These are phyloP conservation scores for Phylloscopus whistleri DNA, from an alignment of 2,113 vertebrate species.

Conservation along the genomic window DNA sequence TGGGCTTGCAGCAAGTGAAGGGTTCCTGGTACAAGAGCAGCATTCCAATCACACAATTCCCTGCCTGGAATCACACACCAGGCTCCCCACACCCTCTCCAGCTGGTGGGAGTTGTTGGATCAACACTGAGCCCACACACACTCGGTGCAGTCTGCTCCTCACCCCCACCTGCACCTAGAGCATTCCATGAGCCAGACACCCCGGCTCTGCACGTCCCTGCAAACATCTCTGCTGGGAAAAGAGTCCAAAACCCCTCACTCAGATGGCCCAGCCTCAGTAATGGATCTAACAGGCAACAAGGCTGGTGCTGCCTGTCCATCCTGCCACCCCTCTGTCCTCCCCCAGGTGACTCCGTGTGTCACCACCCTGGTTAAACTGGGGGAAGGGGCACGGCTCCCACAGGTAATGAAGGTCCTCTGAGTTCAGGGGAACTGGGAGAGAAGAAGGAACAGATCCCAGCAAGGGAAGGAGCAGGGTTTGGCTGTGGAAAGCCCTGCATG, in stretches of 20 bases:
- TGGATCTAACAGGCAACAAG: not conserved
- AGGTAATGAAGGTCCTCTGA: not conserved
- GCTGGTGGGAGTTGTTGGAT: not conserved
- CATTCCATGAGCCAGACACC: not conserved
- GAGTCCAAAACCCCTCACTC: not conserved
- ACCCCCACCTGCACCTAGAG: fast-evolving
- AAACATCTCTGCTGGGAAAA: not conserved
- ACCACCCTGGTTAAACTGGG: not conserved
- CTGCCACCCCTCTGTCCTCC: not conserved
- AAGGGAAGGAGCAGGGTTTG: not conserved
- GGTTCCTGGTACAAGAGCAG: not conserved
- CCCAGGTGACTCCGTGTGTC: not conserved
- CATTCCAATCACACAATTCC: not conserved
- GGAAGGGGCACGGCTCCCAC: not conserved
- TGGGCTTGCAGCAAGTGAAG: not conserved
- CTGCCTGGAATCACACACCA: not conserved
- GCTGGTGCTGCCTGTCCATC: not conserved
- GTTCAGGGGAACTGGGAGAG: not conserved
- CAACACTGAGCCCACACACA: not conserved
- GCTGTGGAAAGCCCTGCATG: not conserved
- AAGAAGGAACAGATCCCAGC: not conserved
- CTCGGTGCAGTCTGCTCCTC: not conserved
- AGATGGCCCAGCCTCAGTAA: not conserved
- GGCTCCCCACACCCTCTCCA: not conserved
- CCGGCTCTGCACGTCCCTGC: not conserved